A percentile compares a stretch with the other conserved stretches of the same genome.
phyloP scores from a whole-genome alignment of 2,888 invertebrate species.

The Chrysodeixis includens region DNA sequence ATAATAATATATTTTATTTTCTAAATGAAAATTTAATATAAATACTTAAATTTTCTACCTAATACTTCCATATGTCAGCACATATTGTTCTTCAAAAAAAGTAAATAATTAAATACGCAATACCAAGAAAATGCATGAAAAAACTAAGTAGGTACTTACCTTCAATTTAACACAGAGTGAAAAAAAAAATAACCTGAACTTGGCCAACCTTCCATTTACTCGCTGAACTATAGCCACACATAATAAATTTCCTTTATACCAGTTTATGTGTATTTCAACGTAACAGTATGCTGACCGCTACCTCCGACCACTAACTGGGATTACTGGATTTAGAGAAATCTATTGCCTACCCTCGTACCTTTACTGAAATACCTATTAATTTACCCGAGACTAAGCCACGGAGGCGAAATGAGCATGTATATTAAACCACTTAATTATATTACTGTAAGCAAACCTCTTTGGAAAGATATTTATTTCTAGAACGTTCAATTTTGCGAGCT shows the following conservation, averaged over 20 bases:
- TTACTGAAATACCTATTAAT: slow-evolving; percentile 34
- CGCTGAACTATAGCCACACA: not conserved
- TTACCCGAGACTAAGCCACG: slow-evolving; percentile 28
- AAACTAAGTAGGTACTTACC: no score
- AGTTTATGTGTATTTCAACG: slow-evolving; percentile 9
- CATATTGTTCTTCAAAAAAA: no score
- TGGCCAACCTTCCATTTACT: not conserved
- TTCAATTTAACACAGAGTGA: no score
- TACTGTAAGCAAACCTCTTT: not conserved
- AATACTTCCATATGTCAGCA: no score
- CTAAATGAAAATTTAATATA: no score
- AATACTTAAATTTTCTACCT: no score
- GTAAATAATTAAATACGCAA: no score
- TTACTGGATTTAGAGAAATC: slow-evolving; percentile 34
- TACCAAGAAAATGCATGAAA: no score
- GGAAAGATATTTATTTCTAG: not conserved
- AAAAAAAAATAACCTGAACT: no score
- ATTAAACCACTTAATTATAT: slow-evolving; percentile 25
- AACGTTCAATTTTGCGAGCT: not conserved
- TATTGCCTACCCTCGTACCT: slow-evolving; percentile 31
- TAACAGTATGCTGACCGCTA: slow-evolving; percentile 18
- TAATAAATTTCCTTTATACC: not conserved
- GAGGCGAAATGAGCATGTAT: slow-evolving; percentile 6
- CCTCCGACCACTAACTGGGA: slow-evolving; percentile 33
- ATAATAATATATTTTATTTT: no score